Percentiles rank a stretch among this genome's conserved stretches.
phyloP scores from a whole-genome alignment of 2,113 vertebrate species.

The Cephalophus harveyi region DNA sequence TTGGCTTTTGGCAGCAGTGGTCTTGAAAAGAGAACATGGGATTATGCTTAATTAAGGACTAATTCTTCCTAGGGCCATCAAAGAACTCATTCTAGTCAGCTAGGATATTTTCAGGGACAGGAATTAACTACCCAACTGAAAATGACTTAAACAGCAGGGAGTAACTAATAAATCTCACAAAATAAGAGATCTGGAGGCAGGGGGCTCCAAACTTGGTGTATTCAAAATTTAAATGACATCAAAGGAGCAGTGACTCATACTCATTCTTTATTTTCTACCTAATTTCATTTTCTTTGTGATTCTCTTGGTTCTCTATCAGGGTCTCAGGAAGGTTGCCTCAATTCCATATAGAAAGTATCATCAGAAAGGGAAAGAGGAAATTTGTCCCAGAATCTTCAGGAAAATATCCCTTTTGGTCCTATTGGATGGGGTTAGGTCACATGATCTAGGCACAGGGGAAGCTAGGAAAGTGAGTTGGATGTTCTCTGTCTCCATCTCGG shows the following conservation, averaged over 20 bases:
- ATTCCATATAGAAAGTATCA: neutral
- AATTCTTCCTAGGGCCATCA: constrained; percentile 21
- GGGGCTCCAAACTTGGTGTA: neutral
- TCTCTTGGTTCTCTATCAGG: neutral
- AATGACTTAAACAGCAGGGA: constrained; percentile 3
- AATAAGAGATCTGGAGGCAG: neutral
- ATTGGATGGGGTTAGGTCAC: neutral
- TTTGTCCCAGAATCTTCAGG: neutral
- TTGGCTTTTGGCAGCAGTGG: constrained; percentile 35
- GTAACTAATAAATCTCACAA: constrained; percentile 23
- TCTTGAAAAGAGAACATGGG: constrained; percentile 33
- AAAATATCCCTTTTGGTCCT: neutral
- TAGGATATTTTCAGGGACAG: constrained; percentile 27
- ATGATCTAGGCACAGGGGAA: neutral
- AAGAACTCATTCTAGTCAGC: constrained; percentile 44
- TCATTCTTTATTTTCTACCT: neutral
- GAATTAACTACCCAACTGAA: constrained; percentile 28
- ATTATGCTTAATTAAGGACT: constrained; percentile 50
- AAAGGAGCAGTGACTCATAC: neutral
- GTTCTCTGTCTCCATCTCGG: neutral
- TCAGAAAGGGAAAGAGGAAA: neutral
- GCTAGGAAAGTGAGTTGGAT: neutral
- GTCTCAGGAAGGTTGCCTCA: neutral
- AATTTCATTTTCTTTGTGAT: neutral
- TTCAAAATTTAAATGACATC: constrained; percentile 20